Conservation (phyloP, 1,140 invertebrate genomes). For the Euura saliciscinereae region DNA sequence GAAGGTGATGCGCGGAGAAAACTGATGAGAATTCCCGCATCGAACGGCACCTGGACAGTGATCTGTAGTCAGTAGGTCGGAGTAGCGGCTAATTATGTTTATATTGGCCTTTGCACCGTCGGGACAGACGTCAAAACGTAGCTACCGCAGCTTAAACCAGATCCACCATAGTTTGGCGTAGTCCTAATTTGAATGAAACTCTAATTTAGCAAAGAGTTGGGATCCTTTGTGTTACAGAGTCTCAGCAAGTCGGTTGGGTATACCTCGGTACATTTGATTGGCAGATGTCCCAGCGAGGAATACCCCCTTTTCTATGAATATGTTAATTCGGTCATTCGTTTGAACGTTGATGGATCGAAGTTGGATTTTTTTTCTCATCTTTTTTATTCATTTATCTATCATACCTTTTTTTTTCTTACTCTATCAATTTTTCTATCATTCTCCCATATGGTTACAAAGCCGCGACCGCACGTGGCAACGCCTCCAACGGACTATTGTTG, state of each 20-base stretch:
- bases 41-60: neutral
- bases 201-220: neutral
- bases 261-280: neutral
- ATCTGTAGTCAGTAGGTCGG: neutral
- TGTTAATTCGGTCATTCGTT: neutral
- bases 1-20: neutral
- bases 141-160: neutral
- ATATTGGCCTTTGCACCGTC: neutral
- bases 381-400: no score
- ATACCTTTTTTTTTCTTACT: no score
- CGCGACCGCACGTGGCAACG: no score
- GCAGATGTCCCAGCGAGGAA: neutral
- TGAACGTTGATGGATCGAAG: no score
- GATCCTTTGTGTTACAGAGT: neutral
- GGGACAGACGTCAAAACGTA: neutral
- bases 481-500: neutral
- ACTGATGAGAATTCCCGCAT: neutral
- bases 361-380: no score
- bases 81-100: neutral
- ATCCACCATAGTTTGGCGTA: neutral
- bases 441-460: no score
- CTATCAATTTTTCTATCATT: no score
- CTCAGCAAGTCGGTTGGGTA: neutral
- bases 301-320: conserved; percentile 1
- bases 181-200: neutral